Conservation (phyloP, 2,888 invertebrate genomes). For the Andrena haemorrhoa region DNA sequence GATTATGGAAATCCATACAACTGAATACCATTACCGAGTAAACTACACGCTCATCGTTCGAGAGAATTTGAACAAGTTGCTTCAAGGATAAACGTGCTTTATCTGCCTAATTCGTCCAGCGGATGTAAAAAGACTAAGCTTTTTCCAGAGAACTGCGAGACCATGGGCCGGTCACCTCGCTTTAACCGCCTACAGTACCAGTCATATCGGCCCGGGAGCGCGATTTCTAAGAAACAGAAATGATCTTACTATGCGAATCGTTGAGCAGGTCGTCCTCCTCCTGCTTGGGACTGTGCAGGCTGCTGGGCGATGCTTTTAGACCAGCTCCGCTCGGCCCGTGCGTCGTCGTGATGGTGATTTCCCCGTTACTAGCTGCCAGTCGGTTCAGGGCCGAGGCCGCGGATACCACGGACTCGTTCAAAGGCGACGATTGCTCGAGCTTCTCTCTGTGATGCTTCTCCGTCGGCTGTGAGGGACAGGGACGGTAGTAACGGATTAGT, state of each 20-base stretch:
- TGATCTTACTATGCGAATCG: constrained; percentile 93
- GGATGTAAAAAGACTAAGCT: background rate
- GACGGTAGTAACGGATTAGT: constrained; percentile 63
- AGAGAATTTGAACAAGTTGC: no score
- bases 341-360: constrained; percentile 93
- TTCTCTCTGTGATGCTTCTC: constrained; percentile 85
- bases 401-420: constrained; percentile 85
- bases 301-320: constrained; percentile 83
- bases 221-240: background rate
- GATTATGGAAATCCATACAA: background rate
- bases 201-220: background rate
- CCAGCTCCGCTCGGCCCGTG: constrained; percentile 86
- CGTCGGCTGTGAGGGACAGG: constrained; percentile 76
- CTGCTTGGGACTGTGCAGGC: constrained; percentile 83
- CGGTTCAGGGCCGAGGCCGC: constrained; percentile 89
- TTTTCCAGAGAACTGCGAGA: background rate
- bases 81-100: no score
- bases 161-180: background rate
- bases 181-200: background rate
- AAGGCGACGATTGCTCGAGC: constrained; percentile 84
- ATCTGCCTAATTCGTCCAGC: no score
- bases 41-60: background rate
- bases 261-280: constrained; percentile 89
- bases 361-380: constrained; percentile 92
- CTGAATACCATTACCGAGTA: background rate